phyloP scores from a whole-genome alignment of 2,113 vertebrate genomes.

The Siniperca knerii region DNA sequence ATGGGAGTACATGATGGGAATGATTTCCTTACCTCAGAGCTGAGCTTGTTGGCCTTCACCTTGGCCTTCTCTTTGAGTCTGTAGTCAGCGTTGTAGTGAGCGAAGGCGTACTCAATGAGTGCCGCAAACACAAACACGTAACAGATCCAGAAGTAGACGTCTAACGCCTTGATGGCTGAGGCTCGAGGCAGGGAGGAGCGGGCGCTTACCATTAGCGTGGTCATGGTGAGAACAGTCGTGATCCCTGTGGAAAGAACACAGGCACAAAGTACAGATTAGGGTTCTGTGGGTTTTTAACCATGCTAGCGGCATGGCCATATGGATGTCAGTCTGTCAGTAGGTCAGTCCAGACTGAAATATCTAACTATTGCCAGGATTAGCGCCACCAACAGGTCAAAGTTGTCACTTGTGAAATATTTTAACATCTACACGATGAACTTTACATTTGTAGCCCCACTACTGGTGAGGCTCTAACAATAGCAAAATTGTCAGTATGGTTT shows the following conservation, averaged over 20 bases:
- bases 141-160: conserved; percentile 99
- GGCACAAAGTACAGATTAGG: neutral
- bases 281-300: neutral
- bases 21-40: conserved; percentile 84
- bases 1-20: conserved; percentile 16
- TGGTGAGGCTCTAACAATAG: neutral
- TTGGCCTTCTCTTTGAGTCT: conserved; percentile 95
- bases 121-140: conserved; percentile 98
- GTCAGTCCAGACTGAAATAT: too few relatives aligned
- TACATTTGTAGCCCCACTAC: neutral
- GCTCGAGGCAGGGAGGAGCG: conserved; percentile 94
- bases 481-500: neutral
- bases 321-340: neutral
- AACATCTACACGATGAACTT: neutral
- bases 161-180: conserved; percentile 95
- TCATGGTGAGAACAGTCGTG: conserved; percentile 98
- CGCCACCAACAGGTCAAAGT: neutral
- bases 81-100: conserved; percentile 97
- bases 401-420: neutral
- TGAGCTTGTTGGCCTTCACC: conserved; percentile 87
- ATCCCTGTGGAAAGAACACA: conserved; percentile 86
- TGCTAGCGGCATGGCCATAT: neutral
- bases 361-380: neutral
- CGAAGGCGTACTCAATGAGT: conserved; percentile 96
- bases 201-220: conserved; percentile 97